Conservation (phyloP, 2,888 invertebrate species). For the Calliopum simillimum region DNA sequence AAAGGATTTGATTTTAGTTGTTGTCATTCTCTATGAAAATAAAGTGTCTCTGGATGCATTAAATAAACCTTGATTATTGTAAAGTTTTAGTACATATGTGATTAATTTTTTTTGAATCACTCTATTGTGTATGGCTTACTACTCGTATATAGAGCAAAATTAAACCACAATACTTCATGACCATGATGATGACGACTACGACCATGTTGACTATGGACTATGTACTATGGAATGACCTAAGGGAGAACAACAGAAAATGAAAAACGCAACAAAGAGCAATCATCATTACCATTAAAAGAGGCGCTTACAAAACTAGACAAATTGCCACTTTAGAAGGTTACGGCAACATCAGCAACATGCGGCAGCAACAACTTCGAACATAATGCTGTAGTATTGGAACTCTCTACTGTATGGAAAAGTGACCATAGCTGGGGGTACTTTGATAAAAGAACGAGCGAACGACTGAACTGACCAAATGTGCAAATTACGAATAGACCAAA, state of each 20-base stretch:
- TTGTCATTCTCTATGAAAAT: too few species aligned
- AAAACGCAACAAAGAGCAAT: conserved; percentile 44
- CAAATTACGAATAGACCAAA: background rate
- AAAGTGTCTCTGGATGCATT: too few species aligned
- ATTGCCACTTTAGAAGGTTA: conserved; percentile 40
- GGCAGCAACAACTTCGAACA: conserved; percentile 23
- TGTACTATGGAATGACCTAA: background rate
- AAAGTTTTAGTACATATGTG: too few species aligned
- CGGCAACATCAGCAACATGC: conserved; percentile 10
- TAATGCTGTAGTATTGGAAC: conserved; percentile 2
- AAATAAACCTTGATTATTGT: too few species aligned
- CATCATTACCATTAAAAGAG: conserved; percentile 47
- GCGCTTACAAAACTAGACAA: conserved; percentile 45
- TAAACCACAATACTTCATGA: background rate
- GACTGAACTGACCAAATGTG: conserved; percentile 12
- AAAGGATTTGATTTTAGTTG: too few species aligned
- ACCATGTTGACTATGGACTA: background rate
- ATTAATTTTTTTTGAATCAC: too few species aligned
- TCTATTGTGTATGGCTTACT: too few species aligned
- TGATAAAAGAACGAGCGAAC: background rate
- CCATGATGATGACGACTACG: background rate
- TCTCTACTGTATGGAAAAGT: too few species aligned
- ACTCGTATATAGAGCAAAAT: too few species aligned
- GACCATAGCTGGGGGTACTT: too few species aligned
- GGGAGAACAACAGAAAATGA: background rate